Evolutionary conservation across 2,888 invertebrate genomes (phyloP).

Genomic region (Cephus rjabovi): DNA sequence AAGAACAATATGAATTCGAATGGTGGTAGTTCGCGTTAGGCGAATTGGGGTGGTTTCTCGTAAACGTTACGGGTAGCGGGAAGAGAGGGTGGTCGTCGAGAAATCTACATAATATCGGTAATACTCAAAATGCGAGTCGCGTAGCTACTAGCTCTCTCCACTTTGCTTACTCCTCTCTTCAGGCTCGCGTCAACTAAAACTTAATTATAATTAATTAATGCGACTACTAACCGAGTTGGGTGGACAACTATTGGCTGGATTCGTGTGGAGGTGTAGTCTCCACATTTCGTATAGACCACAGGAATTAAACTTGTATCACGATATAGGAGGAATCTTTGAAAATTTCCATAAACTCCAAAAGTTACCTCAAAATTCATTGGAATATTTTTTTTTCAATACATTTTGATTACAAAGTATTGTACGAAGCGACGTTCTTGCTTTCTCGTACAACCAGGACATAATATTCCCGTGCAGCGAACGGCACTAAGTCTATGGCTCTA

Average conservation of each 20-base stretch:
- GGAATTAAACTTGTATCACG: background rate
- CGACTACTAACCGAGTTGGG: constrained; percentile 70
- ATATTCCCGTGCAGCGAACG: constrained; percentile 46
- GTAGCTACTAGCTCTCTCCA: constrained; percentile 43
- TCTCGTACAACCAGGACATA: constrained; percentile 40
- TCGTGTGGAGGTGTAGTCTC: background rate
- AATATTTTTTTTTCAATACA: no score
- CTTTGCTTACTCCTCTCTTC: constrained; percentile 53
- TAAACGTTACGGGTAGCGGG: background rate
- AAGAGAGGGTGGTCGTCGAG: constrained; percentile 6
- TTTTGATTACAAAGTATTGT: background rate
- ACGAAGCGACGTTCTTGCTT: constrained; percentile 3
- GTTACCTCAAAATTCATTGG: no score
- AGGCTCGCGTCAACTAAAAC: constrained; percentile 79
- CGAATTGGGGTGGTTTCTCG: background rate
- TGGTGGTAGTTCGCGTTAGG: background rate
- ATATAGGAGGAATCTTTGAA: background rate
- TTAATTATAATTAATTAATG: constrained; percentile 88
- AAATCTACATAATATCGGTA: constrained; percentile 66
- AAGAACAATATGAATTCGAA: background rate
- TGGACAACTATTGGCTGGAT: constrained; percentile 58
- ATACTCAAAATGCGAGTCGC: constrained; percentile 63
- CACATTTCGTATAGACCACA: background rate
- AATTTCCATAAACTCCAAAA: background rate
- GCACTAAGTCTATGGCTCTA: constrained; percentile 52